A percentile compares a stretch with the other conserved stretches of the same genome.
Conservation (phyloP, 2,113 vertebrate genomes). For the Donacobius atricapilla region DNA sequence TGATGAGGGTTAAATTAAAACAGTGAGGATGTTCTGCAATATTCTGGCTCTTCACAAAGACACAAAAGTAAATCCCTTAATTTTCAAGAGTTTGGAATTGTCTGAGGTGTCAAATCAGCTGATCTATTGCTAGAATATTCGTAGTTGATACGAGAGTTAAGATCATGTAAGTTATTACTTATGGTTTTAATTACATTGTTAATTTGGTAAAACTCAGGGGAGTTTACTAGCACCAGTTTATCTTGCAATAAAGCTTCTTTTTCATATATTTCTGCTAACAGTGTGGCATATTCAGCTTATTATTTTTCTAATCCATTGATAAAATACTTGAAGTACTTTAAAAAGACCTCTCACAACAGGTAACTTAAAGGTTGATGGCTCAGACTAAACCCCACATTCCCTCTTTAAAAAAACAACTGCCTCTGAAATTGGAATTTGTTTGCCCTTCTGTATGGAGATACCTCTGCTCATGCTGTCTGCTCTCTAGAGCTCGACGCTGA, state of each 20-base stretch:
- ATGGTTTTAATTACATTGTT: not conserved
- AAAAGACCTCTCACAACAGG: not conserved
- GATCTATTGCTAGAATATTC: not conserved
- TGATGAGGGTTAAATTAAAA: not conserved
- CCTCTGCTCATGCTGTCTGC: not conserved
- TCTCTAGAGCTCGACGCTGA: not conserved
- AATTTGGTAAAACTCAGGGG: not conserved
- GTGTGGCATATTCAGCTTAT: not conserved
- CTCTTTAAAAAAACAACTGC: not conserved
- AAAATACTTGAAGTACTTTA: not conserved
- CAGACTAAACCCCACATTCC: not conserved
- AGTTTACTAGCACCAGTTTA: not conserved
- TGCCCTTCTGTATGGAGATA: not conserved
- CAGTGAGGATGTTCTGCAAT: not conserved
- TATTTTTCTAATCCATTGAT: not conserved
- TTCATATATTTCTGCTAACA: not conserved
- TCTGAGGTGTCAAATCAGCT: not conserved
- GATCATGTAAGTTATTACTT: not conserved
- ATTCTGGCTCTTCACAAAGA: not conserved
- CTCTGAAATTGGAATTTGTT: not conserved
- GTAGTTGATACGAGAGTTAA: not conserved
- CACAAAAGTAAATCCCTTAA: not conserved
- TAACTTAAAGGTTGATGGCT: not conserved
- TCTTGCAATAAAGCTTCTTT: not conserved
- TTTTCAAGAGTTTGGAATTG: not conserved